Percentiles rank a stretch among this genome's conserved stretches.
These are phyloP conservation scores for Adelognathus sp. DNA, from an alignment of 2,888 invertebrate species.

Conservation along the genomic window DNA sequence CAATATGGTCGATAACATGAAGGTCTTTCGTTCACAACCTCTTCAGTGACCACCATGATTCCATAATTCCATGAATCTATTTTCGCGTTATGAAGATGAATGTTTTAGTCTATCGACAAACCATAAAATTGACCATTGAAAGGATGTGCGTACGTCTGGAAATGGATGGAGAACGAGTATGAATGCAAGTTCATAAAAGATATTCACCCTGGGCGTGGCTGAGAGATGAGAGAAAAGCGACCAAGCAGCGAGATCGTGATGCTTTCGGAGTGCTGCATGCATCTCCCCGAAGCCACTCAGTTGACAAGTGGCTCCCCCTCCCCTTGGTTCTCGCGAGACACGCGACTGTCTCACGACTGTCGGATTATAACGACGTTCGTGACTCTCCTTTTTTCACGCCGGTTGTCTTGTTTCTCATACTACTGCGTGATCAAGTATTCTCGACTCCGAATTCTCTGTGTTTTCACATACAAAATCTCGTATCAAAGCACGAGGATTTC, in stretches of 20 bases:
- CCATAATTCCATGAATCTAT: no score
- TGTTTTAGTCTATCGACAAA: no score
- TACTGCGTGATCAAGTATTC: background rate
- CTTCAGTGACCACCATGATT: no score
- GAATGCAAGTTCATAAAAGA: background rate
- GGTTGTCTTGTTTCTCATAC: conserved; percentile 13
- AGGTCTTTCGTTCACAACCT: no score
- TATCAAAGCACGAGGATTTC: conserved; percentile 20
- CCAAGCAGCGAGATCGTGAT: conserved; percentile 53
- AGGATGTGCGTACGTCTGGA: background rate
- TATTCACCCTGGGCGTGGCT: background rate
- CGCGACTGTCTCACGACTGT: conserved; percentile 65
- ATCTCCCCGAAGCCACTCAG: conserved; percentile 62
- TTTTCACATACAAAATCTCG: background rate
- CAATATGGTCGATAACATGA: no score
- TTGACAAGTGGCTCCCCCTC: conserved; percentile 40
- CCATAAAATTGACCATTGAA: no score
- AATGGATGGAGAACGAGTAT: background rate
- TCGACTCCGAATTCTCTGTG: background rate
- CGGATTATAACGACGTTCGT: conserved; percentile 65
- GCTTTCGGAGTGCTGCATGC: conserved; percentile 64
- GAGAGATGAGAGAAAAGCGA: conserved; percentile 12
- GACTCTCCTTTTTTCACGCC: background rate
- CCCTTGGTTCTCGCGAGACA: conserved; percentile 28
- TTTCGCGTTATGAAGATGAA: no score